These are phyloP conservation scores for Sebastiscus tertius DNA, from an alignment of 2,797 vertebrate genomes.

Conservation along the genomic window DNA sequence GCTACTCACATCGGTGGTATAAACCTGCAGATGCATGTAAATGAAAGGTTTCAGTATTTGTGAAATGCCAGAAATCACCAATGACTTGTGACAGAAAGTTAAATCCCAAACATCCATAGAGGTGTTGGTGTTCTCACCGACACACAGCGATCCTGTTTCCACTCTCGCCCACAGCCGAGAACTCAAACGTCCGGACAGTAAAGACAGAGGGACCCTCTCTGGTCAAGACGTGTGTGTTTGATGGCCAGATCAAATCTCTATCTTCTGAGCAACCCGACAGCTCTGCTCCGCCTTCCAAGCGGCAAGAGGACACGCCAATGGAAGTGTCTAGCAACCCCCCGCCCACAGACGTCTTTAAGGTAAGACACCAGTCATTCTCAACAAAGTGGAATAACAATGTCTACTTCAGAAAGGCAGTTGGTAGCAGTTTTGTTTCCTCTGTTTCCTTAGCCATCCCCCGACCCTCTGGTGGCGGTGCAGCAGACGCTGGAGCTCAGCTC, in stretches of 20 bases:
- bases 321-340: conserved; percentile 91
- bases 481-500: conserved; percentile 89
- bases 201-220: conserved; percentile 93
- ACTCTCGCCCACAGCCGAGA: conserved; percentile 73
- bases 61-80: not conserved
- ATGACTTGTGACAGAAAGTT: not conserved
- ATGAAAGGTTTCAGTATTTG: not conserved
- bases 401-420: not conserved
- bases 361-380: conserved; percentile 32
- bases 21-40: not conserved
- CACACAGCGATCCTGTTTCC: not conserved
- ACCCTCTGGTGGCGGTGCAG: conserved; percentile 88
- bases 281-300: conserved; percentile 85
- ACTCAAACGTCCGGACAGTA: conserved; percentile 86
- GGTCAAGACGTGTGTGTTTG: conserved; percentile 92
- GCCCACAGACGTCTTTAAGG: conserved; percentile 88
- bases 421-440: conserved; percentile 16
- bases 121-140: not conserved
- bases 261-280: conserved; percentile 83
- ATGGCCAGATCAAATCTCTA: conserved; percentile 90
- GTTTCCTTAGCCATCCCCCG: conserved; percentile 78
- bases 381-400: not conserved
- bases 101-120: not conserved
- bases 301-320: conserved; percentile 95
- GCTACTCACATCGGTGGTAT: not conserved